Evolutionary conservation across 2,888 invertebrate species (phyloP).

Genomic region (Pyrochroa serraticornis): DNA sequence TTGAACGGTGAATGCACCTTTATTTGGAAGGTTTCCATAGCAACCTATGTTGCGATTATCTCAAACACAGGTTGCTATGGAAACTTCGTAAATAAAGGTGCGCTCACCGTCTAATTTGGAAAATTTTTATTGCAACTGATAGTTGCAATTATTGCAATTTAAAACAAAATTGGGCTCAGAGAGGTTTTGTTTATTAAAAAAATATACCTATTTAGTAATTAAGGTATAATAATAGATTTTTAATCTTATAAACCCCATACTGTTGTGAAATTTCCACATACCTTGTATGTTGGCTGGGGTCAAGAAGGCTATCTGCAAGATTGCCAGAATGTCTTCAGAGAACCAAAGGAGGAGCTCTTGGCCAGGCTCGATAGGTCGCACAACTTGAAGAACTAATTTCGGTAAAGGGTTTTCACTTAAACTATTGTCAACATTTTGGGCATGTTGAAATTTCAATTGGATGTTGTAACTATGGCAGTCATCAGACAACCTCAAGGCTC

Average conservation of each 20-base stretch:
- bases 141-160: background rate
- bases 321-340: slow-evolving; percentile 73
- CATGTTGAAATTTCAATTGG: slow-evolving; percentile 54
- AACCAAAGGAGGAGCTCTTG: slow-evolving; percentile 85
- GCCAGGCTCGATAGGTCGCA: slow-evolving; percentile 63
- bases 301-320: slow-evolving; percentile 78
- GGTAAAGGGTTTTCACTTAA: slow-evolving; percentile 30
- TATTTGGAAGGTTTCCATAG: too few relatives aligned
- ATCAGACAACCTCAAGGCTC: slow-evolving; percentile 62
- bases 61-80: too few relatives aligned
- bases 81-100: too few relatives aligned
- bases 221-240: too few relatives aligned
- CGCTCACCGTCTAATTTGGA: too few relatives aligned
- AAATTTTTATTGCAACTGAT: too few relatives aligned
- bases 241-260: too few relatives aligned
- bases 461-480: slow-evolving; percentile 72
- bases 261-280: slow-evolving; percentile 53
- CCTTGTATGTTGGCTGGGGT: slow-evolving; percentile 82
- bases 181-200: slow-evolving; percentile 8
- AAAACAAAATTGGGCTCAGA: background rate
- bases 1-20: too few relatives aligned
- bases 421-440: slow-evolving; percentile 32
- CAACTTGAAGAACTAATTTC: slow-evolving; percentile 58
- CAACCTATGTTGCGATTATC: too few relatives aligned
- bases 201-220: too few relatives aligned